Evolutionary conservation across 1,140 invertebrate genomes (phyloP).

Genomic region (Philotrypesis tridentata): DNA sequence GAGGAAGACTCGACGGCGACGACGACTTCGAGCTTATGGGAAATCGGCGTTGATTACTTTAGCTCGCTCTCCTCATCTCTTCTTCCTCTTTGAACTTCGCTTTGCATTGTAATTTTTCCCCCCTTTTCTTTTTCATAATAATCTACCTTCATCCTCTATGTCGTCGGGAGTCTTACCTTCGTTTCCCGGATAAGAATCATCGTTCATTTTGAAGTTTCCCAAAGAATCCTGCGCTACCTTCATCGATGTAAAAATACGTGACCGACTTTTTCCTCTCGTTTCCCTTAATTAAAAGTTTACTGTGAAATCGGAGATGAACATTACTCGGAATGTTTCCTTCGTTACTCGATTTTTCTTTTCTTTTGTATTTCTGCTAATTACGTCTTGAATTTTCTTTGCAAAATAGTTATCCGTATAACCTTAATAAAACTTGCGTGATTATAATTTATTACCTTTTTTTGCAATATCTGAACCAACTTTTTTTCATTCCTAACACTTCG

Average conservation of each 20-base stretch:
- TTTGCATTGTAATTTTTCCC: slow-evolving; percentile 11
- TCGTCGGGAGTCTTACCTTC: neutral
- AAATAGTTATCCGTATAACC: no score
- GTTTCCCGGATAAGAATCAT: neutral
- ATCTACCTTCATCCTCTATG: neutral
- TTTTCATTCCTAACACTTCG: no score
- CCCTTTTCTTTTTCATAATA: neutral
- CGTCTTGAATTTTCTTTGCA: no score
- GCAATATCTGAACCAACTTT: no score
- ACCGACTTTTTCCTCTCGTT: neutral
- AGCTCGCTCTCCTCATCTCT: neutral
- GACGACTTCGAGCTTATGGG: slow-evolving; percentile 23
- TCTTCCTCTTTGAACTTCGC: slow-evolving; percentile 6
- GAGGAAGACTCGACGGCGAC: neutral
- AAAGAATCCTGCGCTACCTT: neutral
- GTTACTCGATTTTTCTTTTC: no score
- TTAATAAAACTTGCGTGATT: no score
- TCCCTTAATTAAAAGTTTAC: neutral
- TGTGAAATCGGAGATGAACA: no score
- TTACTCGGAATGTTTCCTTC: no score
- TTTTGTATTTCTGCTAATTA: no score
- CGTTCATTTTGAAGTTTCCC: neutral
- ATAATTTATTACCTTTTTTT: no score
- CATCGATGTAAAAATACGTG: neutral
- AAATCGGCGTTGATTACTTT: slow-evolving; percentile 44